A percentile compares a stretch with the other conserved stretches of the same genome.
Evolutionary conservation across 2,113 vertebrate species (phyloP).

Genomic region (Sakesphorus luctuosus): DNA sequence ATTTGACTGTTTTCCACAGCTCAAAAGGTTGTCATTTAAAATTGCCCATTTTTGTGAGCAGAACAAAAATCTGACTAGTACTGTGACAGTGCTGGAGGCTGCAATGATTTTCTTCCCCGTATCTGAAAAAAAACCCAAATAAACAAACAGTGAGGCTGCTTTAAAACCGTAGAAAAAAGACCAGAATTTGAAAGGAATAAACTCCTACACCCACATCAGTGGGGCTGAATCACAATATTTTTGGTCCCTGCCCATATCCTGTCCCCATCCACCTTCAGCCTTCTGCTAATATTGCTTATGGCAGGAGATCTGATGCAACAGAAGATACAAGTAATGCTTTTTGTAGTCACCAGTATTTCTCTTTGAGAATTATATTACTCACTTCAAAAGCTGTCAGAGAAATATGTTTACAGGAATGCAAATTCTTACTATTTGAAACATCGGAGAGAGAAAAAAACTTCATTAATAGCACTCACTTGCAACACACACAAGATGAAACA

Average conservation of each 20-base stretch:
- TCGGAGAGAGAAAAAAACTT: background rate
- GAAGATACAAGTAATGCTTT: background rate
- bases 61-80: background rate
- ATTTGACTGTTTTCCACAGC: background rate
- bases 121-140: background rate
- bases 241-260: background rate
- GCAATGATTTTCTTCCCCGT: background rate
- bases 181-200: background rate
- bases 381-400: background rate
- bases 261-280: background rate
- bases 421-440: background rate
- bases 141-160: background rate
- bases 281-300: background rate
- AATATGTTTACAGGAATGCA: background rate
- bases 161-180: background rate
- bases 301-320: background rate
- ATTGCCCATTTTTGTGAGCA: background rate
- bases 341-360: background rate
- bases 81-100: background rate
- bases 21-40: background rate
- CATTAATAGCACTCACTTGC: background rate
- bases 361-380: background rate
- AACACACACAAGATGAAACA: background rate
- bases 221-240: background rate
- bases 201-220: background rate